phyloP scores from a whole-genome alignment of 2,888 invertebrate genomes.

The Leuctra nigra region DNA sequence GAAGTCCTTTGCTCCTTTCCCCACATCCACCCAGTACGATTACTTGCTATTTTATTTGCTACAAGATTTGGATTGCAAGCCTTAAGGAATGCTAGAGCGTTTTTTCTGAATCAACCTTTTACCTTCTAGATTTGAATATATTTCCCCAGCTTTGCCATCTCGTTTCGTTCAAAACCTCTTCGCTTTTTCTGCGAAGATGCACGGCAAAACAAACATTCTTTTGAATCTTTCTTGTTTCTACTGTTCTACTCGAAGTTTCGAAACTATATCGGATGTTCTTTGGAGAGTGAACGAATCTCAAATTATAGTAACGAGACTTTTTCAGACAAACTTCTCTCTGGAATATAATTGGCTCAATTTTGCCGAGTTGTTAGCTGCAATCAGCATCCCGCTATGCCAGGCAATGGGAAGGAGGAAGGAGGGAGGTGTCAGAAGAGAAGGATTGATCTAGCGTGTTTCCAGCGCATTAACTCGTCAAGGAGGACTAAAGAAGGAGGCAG shows the following conservation, averaged over 20 bases:
- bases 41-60: constrained; percentile 6
- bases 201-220: constrained; percentile 9
- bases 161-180: neutral
- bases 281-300: neutral
- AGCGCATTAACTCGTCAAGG: too few species aligned
- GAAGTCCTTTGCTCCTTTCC: neutral
- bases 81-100: neutral
- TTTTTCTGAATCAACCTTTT: neutral
- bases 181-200: neutral
- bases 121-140: constrained; percentile 8
- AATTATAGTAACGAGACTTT: neutral
- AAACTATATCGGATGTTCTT: neutral
- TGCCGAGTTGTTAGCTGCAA: too few species aligned
- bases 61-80: neutral
- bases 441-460: too few species aligned
- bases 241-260: constrained; percentile 3
- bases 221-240: neutral
- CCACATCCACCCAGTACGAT: neutral
- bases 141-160: neutral
- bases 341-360: neutral
- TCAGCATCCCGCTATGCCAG: too few species aligned
- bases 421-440: too few species aligned
- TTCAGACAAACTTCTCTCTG: neutral
- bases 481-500: too few species aligned
- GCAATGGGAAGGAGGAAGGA: too few species aligned